These are phyloP conservation scores for Diloba caeruleocephala DNA, from an alignment of 2,888 invertebrate genomes.

Conservation along the genomic window DNA sequence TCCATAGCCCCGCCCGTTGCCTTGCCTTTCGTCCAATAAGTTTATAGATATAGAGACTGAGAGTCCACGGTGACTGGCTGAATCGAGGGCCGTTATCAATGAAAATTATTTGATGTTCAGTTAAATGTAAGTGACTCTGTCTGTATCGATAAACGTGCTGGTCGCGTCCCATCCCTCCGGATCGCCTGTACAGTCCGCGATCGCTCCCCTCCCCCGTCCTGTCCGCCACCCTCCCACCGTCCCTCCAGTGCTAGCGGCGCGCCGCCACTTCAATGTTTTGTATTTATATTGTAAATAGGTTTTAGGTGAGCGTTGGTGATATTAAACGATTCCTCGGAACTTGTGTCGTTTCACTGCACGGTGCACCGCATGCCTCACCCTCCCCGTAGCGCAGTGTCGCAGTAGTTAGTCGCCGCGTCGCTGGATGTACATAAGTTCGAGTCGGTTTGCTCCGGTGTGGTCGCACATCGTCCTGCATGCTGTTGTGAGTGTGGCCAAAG, in stretches of 20 bases:
- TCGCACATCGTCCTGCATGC: slow-evolving; percentile 7
- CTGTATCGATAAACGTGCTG: background rate
- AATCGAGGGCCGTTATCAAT: no score
- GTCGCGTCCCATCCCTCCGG: slow-evolving; percentile 9
- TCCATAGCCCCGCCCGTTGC: slow-evolving; percentile 22
- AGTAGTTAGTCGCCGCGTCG: slow-evolving; percentile 13
- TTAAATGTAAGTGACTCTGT: background rate
- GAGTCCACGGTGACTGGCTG: slow-evolving; percentile 1
- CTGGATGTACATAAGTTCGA: background rate
- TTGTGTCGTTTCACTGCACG: slow-evolving; percentile 79
- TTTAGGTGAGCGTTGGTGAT: slow-evolving; percentile 83
- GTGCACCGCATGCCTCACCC: slow-evolving; percentile 39
- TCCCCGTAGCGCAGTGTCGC: slow-evolving; percentile 6
- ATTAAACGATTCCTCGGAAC: slow-evolving; percentile 78
- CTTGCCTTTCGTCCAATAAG: slow-evolving; percentile 4
- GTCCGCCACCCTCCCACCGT: slow-evolving; percentile 19
- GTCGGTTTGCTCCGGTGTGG: slow-evolving; percentile 6
- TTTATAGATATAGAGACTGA: slow-evolving; percentile 32
- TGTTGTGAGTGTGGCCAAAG: background rate
- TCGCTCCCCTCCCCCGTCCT: slow-evolving; percentile 33
- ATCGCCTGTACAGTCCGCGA: slow-evolving; percentile 79
- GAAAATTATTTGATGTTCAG: no score
- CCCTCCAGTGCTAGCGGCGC: slow-evolving; percentile 46
- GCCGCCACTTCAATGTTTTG: slow-evolving; percentile 58
- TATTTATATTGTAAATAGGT: slow-evolving; percentile 88